Evolutionary conservation across 2,888 invertebrate genomes (phyloP).

Genomic region (Coelopa pilipes): DNA sequence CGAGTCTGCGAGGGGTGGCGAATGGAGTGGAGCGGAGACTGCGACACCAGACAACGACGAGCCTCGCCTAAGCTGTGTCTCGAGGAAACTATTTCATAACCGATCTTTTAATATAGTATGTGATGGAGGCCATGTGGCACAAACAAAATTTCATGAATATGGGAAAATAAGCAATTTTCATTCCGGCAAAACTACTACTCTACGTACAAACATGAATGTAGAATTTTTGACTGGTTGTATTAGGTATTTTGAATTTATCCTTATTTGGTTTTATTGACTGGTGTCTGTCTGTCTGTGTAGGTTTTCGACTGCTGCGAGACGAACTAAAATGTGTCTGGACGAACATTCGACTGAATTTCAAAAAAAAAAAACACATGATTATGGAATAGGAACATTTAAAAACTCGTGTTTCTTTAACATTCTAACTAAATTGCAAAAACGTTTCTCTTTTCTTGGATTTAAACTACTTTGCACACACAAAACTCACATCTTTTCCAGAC

Average conservation of each 20-base stretch:
- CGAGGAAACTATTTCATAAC: constrained; percentile 12
- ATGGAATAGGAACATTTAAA: neutral
- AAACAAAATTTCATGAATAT: constrained; percentile 4
- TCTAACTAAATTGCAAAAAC: constrained; percentile 20
- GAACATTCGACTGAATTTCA: too few relatives aligned
- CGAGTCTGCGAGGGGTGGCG: neutral
- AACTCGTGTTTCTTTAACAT: constrained; percentile 12
- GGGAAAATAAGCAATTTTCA: constrained; percentile 1
- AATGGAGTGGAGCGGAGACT: neutral
- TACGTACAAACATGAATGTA: constrained; percentile 18
- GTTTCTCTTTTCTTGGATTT: neutral
- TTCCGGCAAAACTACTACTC: neutral
- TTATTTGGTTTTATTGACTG: neutral
- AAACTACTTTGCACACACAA: constrained; percentile 14
- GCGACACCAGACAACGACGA: neutral
- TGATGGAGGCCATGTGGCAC: neutral
- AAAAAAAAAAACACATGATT: neutral
- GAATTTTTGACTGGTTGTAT: constrained; percentile 30
- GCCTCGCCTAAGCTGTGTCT: neutral
- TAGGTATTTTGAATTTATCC: neutral
- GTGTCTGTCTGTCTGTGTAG: neutral
- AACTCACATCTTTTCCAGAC: constrained; percentile 68
- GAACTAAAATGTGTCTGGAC: too few relatives aligned
- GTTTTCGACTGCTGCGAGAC: neutral
- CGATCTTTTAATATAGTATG: neutral